Base-by-base conservation (phyloP, 2,888 invertebrate genomes). In the Tetragonisca angustula region DNA sequence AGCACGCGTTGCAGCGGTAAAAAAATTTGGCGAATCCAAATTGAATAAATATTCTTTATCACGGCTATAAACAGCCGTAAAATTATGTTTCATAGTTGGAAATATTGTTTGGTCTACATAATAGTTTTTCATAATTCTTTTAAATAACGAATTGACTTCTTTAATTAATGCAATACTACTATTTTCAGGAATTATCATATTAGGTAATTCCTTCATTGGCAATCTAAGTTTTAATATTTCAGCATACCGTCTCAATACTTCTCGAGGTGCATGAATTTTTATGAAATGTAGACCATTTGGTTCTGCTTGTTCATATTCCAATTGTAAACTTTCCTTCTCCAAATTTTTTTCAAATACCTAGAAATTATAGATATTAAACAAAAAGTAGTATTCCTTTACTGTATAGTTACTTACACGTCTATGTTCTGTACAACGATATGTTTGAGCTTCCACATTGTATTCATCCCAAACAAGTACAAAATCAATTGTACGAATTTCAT, bases 11-110 rank as follows among this genome's bases (percentile, higher is more conserved):
- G 98, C 97, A 5, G 98, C 96, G 64, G 97, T 97, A 95, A 99
- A 99, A 94, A 99, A 98, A 89, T 97, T 96, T 15, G 97, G 97
- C 54, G 97, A 96, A 73, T 96, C 95, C 62, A 97, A 96, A 94
- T 98, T 98, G 94, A 98, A 99, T 97, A 99, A 95, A 95, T 98
- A 99, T 95, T 98, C 98, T 94, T 98, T 98, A 93, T 98, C 98
- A 89, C 98, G 96, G 87, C 97, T 97, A 94, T 98, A 99, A 79
- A 98, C 97, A 61, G 98, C 98, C 49, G 98, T 98, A 91, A 98
- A 97, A 76, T 97, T 96, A 90, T 98, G 97, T 77, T 96, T 96
- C 91, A 97, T 96, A 84, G 96, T 96, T 0, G 98, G 98, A 93
- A 98, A 98, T 90, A 96, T 95, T 0, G 95, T 94, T 24, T 96